These are phyloP conservation scores for Perca flavescens DNA, from an alignment of 2,113 vertebrate genomes.

Conservation along the genomic window DNA sequence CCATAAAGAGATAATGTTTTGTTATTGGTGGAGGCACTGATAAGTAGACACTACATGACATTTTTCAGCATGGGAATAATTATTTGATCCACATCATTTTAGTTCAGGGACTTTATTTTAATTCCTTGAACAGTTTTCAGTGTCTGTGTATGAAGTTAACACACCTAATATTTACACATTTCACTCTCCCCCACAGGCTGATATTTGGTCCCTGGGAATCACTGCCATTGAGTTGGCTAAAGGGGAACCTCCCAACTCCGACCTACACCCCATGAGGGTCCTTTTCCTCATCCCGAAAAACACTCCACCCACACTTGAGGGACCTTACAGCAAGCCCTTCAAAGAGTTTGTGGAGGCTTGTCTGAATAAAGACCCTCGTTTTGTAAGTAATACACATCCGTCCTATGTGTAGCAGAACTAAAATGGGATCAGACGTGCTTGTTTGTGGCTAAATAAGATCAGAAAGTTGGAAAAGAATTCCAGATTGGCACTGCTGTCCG, in stretches of 20 bases:
- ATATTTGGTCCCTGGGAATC: conserved; percentile 99
- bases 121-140: background rate
- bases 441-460: conserved; percentile 8
- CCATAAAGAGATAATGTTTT: background rate
- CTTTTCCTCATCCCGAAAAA: conserved; percentile 98
- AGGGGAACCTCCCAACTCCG: conserved; percentile 97
- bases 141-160: conserved; percentile 6
- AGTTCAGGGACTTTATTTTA: background rate
- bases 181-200: conserved; percentile 85
- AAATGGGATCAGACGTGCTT: conserved; percentile 7
- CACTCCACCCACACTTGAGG: conserved; percentile 95
- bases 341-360: conserved; percentile 98
- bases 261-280: conserved; percentile 98
- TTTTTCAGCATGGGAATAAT: background rate
- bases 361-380: conserved; percentile 98
- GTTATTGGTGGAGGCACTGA: background rate
- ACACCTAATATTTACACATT: background rate
- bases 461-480: conserved; percentile 10
- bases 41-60: background rate
- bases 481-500: background rate
- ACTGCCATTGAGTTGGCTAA: conserved; percentile 98
- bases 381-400: conserved; percentile 87
- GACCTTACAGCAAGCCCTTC: conserved; percentile 97
- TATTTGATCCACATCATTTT: background rate
- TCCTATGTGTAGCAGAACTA: background rate